phyloP scores from a whole-genome alignment of 2,113 vertebrate genomes.

The Pangasianodon hypophthalmus region DNA sequence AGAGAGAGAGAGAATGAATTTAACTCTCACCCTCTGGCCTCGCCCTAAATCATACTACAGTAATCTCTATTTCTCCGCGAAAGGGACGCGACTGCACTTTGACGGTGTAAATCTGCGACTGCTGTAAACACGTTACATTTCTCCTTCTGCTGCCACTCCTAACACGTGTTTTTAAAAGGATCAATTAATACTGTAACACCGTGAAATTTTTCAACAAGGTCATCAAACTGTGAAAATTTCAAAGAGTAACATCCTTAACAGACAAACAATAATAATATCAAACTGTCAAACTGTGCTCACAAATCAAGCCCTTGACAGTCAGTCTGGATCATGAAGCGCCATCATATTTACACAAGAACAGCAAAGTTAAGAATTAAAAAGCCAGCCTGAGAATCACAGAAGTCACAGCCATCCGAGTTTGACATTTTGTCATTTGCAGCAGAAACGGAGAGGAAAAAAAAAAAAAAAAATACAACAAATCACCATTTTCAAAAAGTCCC shows the following conservation, averaged over 20 bases:
- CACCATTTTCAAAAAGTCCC: not conserved
- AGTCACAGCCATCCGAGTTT: not conserved
- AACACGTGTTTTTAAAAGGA: not conserved
- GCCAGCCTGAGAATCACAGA: not conserved
- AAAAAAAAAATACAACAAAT: not conserved
- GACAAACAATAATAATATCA: not conserved
- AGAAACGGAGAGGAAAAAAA: not conserved
- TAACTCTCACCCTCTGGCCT: not conserved
- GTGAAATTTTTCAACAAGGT: not conserved
- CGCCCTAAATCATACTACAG: not conserved
- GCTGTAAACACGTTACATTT: not conserved
- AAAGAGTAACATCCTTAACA: not conserved
- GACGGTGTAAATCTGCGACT: not conserved
- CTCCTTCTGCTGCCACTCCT: not conserved
- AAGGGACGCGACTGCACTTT: not conserved
- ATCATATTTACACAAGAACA: not conserved
- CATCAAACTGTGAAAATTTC: not conserved
- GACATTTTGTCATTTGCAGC: conserved; percentile 11
- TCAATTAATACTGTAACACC: not conserved
- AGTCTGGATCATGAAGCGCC: not conserved
- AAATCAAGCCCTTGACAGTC: conserved; percentile 38
- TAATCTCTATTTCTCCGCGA: not conserved
- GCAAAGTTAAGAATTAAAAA: conserved; percentile 1
- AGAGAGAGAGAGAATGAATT: not conserved
- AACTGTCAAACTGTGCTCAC: not conserved